These are phyloP conservation scores for Amphipoea oculea DNA, from an alignment of 2,888 invertebrate genomes.

Conservation along the genomic window DNA sequence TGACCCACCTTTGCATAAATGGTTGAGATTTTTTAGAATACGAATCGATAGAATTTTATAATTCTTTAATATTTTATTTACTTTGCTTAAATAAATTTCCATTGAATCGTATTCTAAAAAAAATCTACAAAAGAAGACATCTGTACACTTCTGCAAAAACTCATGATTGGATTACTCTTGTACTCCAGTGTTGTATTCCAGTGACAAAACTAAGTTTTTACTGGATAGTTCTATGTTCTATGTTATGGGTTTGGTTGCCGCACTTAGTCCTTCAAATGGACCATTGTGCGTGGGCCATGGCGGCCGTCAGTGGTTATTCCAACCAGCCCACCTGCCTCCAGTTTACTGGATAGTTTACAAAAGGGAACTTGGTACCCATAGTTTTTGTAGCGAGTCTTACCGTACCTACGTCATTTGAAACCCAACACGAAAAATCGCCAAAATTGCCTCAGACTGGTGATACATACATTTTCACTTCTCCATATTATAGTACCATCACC, in stretches of 20 bases:
- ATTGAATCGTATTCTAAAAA: too few relatives aligned
- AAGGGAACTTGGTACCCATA: not conserved
- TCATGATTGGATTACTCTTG: not conserved
- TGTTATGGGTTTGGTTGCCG: too few relatives aligned
- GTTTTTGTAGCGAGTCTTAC: not conserved
- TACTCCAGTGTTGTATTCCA: not conserved
- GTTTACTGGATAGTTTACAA: not conserved
- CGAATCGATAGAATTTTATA: too few relatives aligned
- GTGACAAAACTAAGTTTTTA: not conserved
- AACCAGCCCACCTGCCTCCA: too few relatives aligned
- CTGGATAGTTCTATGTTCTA: not conserved
- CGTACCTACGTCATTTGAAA: not conserved
- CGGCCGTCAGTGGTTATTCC: too few relatives aligned
- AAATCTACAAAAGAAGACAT: not conserved
- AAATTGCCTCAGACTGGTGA: not conserved
- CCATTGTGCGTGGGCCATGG: too few relatives aligned
- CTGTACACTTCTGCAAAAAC: not conserved
- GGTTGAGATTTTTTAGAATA: too few relatives aligned
- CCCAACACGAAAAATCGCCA: not conserved
- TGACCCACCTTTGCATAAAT: too few relatives aligned
- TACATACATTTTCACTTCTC: not conserved
- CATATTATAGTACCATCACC: conserved; percentile 13
- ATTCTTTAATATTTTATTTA: too few relatives aligned
- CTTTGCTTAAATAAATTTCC: not conserved
- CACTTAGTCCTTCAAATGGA: too few relatives aligned